Evolutionary conservation across 2,888 invertebrate genomes (phyloP), one percentile per base, ranked within the genome.

Genomic region (Stenotaenia linearis): DNA sequence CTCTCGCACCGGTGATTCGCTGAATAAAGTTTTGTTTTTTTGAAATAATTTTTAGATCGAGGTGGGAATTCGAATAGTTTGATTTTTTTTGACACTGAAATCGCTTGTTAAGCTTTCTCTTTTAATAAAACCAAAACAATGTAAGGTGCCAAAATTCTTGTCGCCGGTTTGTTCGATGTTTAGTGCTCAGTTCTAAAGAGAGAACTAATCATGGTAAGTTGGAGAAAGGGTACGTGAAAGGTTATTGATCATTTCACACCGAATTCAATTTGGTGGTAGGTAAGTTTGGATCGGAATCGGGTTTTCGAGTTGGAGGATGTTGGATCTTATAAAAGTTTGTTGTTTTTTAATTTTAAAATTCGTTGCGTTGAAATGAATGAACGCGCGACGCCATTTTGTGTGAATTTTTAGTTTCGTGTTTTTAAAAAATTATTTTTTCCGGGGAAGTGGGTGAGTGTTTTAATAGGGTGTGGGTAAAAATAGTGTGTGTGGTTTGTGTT

Each of bases 71-170:
- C 15, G 12, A 45, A 56, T 23, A 21, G 56, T 56, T 61, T 9
- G 3, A 25, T 61, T 61, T 61, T 61, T 61, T 61, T 23, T 61
- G 28, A 61, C 61, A 25, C 25, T 61, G 25, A 7, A 45, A 45
- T 25, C 28, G 61, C 25, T 15, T 4, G 7, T 45, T 45, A 3
- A 12, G 45, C 61, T 61, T 61, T 61, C 61, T 9, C 61, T 61
- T 61, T 61, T 23, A 61, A 61, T 61, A 61, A 61, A 61, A 61
- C 21, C 61, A 6, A 61, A 61, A 61, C 61, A 61, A 61, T 25
- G 61, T 25, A 25, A 61, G 61, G 28, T 61, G 61, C 61, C 61
- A 61, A 61, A 61, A 61, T 61, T 61, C 61, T 61, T 61, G 61
- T 61, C 61, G 61, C 61, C 61, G 23, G 61, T 61, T 23, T 23